Percentiles rank a stretch among this genome's conserved stretches.
Evolutionary conservation across 2,113 vertebrate species (phyloP).

Genomic region (Puma concolor): DNA sequence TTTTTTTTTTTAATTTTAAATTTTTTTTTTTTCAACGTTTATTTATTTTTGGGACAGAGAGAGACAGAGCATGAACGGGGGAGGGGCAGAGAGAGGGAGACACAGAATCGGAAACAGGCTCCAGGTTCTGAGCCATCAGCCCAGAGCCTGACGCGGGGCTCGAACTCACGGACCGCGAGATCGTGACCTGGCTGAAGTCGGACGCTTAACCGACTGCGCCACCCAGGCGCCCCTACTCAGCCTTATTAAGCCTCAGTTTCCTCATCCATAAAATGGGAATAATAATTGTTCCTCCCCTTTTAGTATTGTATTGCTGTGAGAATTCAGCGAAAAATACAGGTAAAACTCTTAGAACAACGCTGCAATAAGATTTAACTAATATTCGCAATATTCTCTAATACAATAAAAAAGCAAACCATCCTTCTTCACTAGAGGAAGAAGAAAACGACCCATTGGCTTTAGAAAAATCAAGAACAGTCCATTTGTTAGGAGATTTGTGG

Average conservation of each 20-base stretch:
- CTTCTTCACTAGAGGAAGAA: background rate
- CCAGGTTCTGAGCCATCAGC: too few species aligned
- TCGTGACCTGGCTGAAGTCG: too few species aligned
- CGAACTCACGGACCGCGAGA: too few species aligned
- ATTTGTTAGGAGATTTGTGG: background rate
- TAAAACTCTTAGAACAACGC: background rate
- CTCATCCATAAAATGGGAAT: background rate
- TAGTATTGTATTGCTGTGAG: background rate
- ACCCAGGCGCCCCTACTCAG: too few species aligned
- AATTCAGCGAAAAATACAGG: background rate
- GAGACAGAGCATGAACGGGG: too few species aligned
- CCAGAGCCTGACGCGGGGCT: too few species aligned
- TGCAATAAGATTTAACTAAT: background rate
- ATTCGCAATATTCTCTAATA: background rate
- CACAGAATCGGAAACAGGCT: too few species aligned
- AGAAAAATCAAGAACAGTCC: background rate
- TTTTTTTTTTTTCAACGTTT: too few species aligned
- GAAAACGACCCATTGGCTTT: background rate
- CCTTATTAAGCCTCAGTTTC: background rate
- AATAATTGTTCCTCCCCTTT: background rate
- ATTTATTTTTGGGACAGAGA: too few species aligned
- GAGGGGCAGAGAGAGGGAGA: too few species aligned
- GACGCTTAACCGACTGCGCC: too few species aligned
- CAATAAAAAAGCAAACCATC: background rate
- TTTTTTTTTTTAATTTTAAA: too few species aligned